Evolutionary conservation across 2,797 vertebrate species (phyloP).

Genomic region (Dendrocincla fuliginosa): DNA sequence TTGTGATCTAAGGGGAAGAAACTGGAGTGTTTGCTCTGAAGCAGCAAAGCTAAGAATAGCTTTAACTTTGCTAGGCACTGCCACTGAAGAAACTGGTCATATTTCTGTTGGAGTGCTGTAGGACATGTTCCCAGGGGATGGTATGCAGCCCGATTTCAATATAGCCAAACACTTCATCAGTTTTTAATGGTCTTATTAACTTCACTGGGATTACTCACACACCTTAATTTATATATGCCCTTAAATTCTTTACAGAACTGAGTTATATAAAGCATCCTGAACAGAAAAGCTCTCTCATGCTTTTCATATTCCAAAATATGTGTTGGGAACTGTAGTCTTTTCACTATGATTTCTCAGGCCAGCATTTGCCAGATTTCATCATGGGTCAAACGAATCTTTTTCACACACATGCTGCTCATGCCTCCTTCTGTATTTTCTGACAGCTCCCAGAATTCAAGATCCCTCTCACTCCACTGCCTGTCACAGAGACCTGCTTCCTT

Average conservation of each 20-base stretch:
- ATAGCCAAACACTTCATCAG: constrained; percentile 7
- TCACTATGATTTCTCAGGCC: not conserved
- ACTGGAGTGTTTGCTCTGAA: not conserved
- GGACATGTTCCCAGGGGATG: not conserved
- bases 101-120: not conserved
- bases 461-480: not conserved
- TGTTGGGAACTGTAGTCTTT: not conserved
- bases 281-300: not conserved
- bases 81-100: not conserved
- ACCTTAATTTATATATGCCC: not conserved
- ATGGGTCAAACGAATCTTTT: not conserved
- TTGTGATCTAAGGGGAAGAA: not conserved
- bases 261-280: not conserved
- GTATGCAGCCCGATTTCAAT: constrained; percentile 11
- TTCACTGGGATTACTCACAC: constrained; percentile 22
- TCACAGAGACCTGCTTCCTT: not conserved
- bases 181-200: constrained; percentile 4
- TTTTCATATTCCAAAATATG: not conserved
- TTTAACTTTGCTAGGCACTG: not conserved
- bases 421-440: not conserved
- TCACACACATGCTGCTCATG: not conserved
- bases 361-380: not conserved
- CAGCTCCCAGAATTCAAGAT: not conserved
- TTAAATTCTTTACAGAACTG: constrained; percentile 14
- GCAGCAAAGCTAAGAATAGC: constrained; percentile 20